Evolutionary conservation across 2,888 invertebrate species (phyloP), one percentile per base, ranked within the genome.

Genomic region (Eupithecia insigniata): DNA sequence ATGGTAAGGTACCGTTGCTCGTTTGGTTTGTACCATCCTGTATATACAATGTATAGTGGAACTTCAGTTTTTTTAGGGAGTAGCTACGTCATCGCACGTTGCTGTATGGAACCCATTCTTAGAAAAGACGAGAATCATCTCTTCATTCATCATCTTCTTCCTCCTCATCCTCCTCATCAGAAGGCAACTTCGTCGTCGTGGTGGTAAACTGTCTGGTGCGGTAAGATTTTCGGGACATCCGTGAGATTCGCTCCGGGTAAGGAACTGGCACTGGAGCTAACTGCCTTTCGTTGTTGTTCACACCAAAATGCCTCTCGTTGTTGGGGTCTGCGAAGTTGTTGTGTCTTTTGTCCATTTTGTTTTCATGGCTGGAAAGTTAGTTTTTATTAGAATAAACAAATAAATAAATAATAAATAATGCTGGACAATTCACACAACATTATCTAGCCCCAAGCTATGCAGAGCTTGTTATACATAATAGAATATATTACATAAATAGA

Each of bases 281-380:
- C 5, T 60, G 60, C 18, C 30, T 60, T 1, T 30, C 60, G 1
- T 60, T 60, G 22, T 22, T 30, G 60, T 32, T 32, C 4, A 12
- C 34, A 6, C n/a, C 32, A 26, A 30, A 60, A 2, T 30, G 16
- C 18, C 30, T 28, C 60, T 30, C 16, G 30, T 2, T 60, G 18
- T 26, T 22, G n/a, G 4, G 8, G 3, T n/a, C 14, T 5, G 10
- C 34, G 22, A 64, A n/a, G 43, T 43, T 86, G 64, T 83, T 87
- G 71, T 88, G 87, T 16, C 89, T 79, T 76, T 89, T 90, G 18
- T 86, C 88, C 14, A 39, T 39, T 83, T 89, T 88, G 71, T 64
- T 64, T 4, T 26, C 22, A 16, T 36, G 64, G 2, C 64, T 64
- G 64, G 7, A 64, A 64, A 22, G 22, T n/a, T 16, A 32, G 32